A percentile compares a stretch with the other conserved stretches of the same genome.
Evolutionary conservation across 1,140 invertebrate genomes (phyloP).

Genomic region (Episyrphus balteatus): DNA sequence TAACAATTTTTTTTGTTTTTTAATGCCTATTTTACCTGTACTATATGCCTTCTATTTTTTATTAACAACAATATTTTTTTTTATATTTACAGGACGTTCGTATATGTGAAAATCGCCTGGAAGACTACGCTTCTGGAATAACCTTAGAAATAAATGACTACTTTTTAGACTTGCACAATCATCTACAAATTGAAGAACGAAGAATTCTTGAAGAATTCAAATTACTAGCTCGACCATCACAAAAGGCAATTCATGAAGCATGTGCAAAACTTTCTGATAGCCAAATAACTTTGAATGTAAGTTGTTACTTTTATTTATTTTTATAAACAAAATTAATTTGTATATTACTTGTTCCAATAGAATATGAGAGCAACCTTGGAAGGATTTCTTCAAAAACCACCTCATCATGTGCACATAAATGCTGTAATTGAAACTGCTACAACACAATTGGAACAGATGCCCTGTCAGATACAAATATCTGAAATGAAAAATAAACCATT

Average conservation of each 20-base stretch:
- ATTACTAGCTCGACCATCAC: conserved; percentile 14
- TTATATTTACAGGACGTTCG: conserved; percentile 15
- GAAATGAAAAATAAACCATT: conserved; percentile 17
- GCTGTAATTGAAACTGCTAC: conserved; percentile 6
- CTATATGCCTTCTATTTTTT: no score
- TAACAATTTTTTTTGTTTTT: no score
- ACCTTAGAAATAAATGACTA: conserved; percentile 12
- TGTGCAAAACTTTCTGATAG: conserved; percentile 14
- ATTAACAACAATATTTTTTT: no score
- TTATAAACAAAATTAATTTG: background rate
- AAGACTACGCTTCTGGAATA: conserved; percentile 17
- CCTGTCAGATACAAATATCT: conserved; percentile 10
- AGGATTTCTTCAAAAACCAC: background rate
- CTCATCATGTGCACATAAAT: conserved; percentile 10
- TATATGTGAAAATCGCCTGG: conserved; percentile 10
- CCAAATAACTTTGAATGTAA: conserved; percentile 16
- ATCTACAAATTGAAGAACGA: conserved; percentile 21
- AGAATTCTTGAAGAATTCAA: conserved; percentile 17
- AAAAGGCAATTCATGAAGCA: conserved; percentile 15
- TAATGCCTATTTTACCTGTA: no score
- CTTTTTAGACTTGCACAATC: conserved; percentile 22
- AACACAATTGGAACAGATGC: conserved; percentile 18
- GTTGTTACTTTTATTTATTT: background rate
- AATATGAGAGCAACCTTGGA: conserved; percentile 8
- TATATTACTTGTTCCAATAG: conserved; percentile 4